Base-by-base conservation (phyloP, 2,888 invertebrate species). In the Eilema griseolum region DNA sequence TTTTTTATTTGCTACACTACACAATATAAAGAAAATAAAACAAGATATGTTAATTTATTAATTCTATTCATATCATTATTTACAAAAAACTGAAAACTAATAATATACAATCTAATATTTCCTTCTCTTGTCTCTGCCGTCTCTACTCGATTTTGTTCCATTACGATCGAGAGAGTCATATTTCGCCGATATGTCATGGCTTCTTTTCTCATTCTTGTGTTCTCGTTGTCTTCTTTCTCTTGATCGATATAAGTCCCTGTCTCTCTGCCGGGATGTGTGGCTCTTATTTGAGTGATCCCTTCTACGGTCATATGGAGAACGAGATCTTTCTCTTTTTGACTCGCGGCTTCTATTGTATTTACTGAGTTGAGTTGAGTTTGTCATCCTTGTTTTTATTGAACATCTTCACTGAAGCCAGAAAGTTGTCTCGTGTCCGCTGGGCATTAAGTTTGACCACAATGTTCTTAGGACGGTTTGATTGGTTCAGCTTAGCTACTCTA, bases 261-360 rank as follows among this genome's bases (percentile, higher is more conserved):
- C 95, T 11, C 95, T 85, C 0, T 95, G 95, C 1, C 95, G 86
- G 12, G 95, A 95, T 79, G 95, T 94, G 63, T 95, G 95, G 60
- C 95, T 88, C 76, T 95, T 95, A 78, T 89, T 93, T 0, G 92
- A 89, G 75, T 95, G 94, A n/a, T 95, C 93, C 62, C 95, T 85
- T 74, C 95, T 95, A 11, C 95, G 87, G 57, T 95, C 95, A 84
- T 95, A 95, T 0, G 95, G 95, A 3, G 95, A 95, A 0, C 95
- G 88, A 0, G 95, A 95, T 41, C 95, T 85, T 2, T 95, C 95
- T 64, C 95, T 91, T 74, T 95, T 95, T 1, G 86, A 86, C 75
- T 95, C 95, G 83, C 95, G 94, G 63, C 89, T 90, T 61, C 90
- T 91, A 64, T 95, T 94, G 71, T 95, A 95, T 70, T 95, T 95